Evolutionary conservation across 1,140 invertebrate species (phyloP).

Genomic region (Drosophila bipectinata): DNA sequence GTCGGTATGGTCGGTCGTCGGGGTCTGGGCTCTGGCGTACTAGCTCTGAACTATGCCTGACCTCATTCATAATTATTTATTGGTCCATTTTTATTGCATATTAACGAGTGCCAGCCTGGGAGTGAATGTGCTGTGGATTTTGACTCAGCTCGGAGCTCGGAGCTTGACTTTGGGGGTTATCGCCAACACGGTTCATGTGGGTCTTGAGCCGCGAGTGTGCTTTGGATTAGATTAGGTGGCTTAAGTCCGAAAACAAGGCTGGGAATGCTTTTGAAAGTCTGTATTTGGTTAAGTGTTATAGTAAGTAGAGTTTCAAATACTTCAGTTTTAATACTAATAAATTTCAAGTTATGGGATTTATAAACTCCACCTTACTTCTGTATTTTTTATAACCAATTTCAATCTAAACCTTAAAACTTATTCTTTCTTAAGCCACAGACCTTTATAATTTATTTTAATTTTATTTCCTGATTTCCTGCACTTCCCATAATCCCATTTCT

Average conservation of each 20-base stretch:
- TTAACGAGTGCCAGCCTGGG: constrained; percentile 67
- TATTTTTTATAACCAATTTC: no score
- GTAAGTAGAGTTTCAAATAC: not conserved
- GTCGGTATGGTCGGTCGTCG: not conserved
- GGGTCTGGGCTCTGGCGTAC: constrained; percentile 43
- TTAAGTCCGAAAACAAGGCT: constrained; percentile 35
- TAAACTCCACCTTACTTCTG: no score
- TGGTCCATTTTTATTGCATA: constrained; percentile 82
- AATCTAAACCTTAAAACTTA: no score
- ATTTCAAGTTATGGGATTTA: no score
- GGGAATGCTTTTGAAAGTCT: constrained; percentile 28
- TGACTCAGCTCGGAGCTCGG: constrained; percentile 13
- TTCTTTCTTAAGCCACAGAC: no score
- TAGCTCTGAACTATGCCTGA: constrained; percentile 78
- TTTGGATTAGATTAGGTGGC: constrained; percentile 28
- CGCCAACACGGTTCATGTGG: constrained; percentile 63
- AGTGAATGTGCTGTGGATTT: constrained; percentile 66
- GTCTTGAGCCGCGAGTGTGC: constrained; percentile 35
- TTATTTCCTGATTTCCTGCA: not conserved
- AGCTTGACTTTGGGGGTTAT: constrained; percentile 50
- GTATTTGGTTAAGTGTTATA: not conserved
- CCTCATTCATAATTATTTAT: constrained; percentile 83
- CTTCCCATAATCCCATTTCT: not conserved
- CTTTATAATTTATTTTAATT: not conserved
- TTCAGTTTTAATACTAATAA: not conserved